A percentile compares a stretch with the other conserved stretches of the same genome.
phyloP scores from a whole-genome alignment of 2,888 invertebrate genomes.

The Leptopterna dolabrata region DNA sequence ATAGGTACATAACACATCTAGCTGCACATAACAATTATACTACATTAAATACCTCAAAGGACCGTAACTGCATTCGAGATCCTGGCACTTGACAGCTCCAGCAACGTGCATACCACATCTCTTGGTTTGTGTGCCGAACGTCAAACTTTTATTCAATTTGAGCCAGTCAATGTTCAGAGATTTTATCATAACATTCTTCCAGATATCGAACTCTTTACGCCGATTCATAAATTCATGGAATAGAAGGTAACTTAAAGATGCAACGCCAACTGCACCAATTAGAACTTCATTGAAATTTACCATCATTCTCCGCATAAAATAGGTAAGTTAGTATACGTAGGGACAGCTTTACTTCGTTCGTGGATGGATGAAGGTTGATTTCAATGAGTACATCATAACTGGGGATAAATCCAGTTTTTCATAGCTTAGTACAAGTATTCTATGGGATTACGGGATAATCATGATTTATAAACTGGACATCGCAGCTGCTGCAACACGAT shows the following conservation, averaged over 20 bases:
- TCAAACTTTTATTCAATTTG: conserved; percentile 29
- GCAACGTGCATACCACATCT: conserved; percentile 41
- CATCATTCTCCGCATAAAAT: no score
- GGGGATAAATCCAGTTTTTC: no score
- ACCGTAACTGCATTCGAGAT: conserved; percentile 52
- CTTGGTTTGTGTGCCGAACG: conserved; percentile 29
- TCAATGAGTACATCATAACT: no score
- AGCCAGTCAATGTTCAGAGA: conserved; percentile 36
- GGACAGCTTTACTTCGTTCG: no score
- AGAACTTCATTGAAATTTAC: neutral
- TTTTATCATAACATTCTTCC: neutral
- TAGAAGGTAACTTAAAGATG: neutral
- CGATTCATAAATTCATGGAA: neutral
- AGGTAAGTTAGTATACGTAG: no score
- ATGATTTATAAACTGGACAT: no score
- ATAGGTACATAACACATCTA: no score
- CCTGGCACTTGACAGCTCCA: conserved; percentile 37
- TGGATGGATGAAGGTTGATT: no score
- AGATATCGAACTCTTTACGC: neutral
- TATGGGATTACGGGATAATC: no score
- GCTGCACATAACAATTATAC: no score
- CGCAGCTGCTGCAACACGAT: no score
- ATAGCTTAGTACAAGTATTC: no score
- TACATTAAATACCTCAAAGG: conserved; percentile 34
- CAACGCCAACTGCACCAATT: neutral